Evolutionary conservation across 37 sponge, comb jelly and placozoan species (phyloP).

Genomic region (Halisarca cf. caerulea): DNA sequence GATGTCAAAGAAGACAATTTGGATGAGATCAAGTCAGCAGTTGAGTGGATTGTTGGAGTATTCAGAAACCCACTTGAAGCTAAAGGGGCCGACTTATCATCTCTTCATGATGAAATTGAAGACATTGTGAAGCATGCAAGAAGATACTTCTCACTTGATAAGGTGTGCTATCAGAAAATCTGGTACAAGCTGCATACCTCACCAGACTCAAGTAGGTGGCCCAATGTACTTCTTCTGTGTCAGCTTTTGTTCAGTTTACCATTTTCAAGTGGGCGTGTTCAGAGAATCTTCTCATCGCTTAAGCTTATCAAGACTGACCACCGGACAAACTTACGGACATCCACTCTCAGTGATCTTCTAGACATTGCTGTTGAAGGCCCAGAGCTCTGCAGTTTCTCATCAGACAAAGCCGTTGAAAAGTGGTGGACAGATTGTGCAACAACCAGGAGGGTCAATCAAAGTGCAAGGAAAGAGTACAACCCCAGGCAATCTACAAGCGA

Average conservation of each 20-base stretch:
- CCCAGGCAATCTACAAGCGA: neutral
- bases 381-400: neutral
- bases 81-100: slow-evolving; percentile 39
- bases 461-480: slow-evolving; percentile 24
- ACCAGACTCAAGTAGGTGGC: slow-evolving; percentile 55
- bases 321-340: neutral
- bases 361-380: slow-evolving; percentile 47
- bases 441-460: slow-evolving; percentile 24
- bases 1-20: slow-evolving; percentile 26
- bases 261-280: slow-evolving; percentile 29
- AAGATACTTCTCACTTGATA: slow-evolving; percentile 39
- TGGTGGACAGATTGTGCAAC: slow-evolving; percentile 32
- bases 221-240: slow-evolving; percentile 36
- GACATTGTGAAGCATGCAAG: slow-evolving; percentile 44
- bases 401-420: neutral
- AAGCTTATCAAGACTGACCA: slow-evolving; percentile 35
- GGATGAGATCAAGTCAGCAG: slow-evolving; percentile 37
- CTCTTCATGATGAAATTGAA: slow-evolving; percentile 26
- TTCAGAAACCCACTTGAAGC: slow-evolving; percentile 62
- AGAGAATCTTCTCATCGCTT: slow-evolving; percentile 33
- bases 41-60: slow-evolving; percentile 36
- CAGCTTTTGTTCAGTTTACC: slow-evolving; percentile 45
- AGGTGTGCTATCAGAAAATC: slow-evolving; percentile 27
- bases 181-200: slow-evolving; percentile 52
- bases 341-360: slow-evolving; percentile 39